These are phyloP conservation scores for Allygus modestus DNA, from an alignment of 2,888 invertebrate species.

Conservation along the genomic window DNA sequence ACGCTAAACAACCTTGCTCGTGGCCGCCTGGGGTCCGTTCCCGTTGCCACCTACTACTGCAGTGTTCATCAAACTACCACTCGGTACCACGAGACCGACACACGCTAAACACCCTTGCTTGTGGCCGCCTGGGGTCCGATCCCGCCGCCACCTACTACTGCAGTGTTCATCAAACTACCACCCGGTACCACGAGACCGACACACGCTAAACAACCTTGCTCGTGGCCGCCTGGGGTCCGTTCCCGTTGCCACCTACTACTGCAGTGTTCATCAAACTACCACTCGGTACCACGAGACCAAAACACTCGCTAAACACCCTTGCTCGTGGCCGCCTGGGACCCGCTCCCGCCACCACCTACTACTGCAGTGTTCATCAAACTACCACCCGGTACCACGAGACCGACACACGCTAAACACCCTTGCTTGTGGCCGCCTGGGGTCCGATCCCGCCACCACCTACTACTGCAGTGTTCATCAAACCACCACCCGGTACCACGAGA, in stretches of 20 bases:
- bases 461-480: not conserved
- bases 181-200: not conserved
- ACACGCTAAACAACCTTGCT: not conserved
- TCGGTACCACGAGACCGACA: not conserved
- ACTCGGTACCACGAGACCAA: not conserved
- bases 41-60: not conserved
- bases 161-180: too few species aligned
- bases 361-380: not conserved
- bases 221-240: constrained; percentile 2
- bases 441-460: not conserved
- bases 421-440: constrained; percentile 13
- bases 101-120: not conserved
- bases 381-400: constrained; percentile 8
- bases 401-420: constrained; percentile 40
- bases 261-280: not conserved
- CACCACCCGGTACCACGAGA: not conserved
- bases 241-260: not conserved
- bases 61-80: not conserved
- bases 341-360: not conserved
- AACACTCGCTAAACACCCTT: not conserved
- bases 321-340: constrained; percentile 8
- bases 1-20: constrained; percentile 41
- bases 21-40: constrained; percentile 6
- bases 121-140: constrained; percentile 6
- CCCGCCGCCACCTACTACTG: not conserved